Conservation (phyloP, 1,140 invertebrate species). For the Mercenaria mercenaria region DNA sequence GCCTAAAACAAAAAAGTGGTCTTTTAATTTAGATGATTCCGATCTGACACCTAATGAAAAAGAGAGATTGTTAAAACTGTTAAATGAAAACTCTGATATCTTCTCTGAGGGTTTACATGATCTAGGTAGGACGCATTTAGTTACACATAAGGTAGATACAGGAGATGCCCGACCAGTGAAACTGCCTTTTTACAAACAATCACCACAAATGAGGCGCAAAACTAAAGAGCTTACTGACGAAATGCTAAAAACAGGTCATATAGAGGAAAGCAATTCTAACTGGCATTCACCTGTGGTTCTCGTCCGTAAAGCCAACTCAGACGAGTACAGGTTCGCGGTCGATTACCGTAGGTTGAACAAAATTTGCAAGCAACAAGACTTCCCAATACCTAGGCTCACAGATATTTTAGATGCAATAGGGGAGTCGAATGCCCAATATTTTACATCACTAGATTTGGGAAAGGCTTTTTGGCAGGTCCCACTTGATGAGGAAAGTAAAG, state of each 20-base stretch:
- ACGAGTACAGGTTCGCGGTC: slow-evolving; percentile 69
- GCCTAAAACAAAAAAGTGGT: background rate
- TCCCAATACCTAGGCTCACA: slow-evolving; percentile 56
- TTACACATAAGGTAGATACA: slow-evolving; percentile 31
- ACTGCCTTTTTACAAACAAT: slow-evolving; percentile 21
- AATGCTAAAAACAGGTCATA: slow-evolving; percentile 35
- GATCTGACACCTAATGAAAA: slow-evolving; percentile 28
- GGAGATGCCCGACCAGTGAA: slow-evolving; percentile 17
- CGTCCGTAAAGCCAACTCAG: slow-evolving; percentile 62
- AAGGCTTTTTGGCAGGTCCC: slow-evolving; percentile 62
- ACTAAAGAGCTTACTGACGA: slow-evolving; percentile 51
- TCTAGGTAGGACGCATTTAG: slow-evolving; percentile 13
- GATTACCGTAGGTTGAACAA: slow-evolving; percentile 71
- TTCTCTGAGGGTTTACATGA: slow-evolving; percentile 42
- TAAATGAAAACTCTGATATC: slow-evolving; percentile 13
- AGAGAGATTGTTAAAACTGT: slow-evolving; percentile 25
- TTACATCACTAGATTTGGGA: slow-evolving; percentile 60
- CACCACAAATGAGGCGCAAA: slow-evolving; percentile 13
- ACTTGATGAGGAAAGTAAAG: slow-evolving; percentile 53
- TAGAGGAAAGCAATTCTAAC: background rate
- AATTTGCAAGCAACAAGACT: background rate
- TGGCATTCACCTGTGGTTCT: slow-evolving; percentile 70
- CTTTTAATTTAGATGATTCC: slow-evolving; percentile 1
- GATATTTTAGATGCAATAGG: slow-evolving; percentile 56
- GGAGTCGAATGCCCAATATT: slow-evolving; percentile 1